Evolutionary conservation across 2,113 vertebrate species (phyloP).

Genomic region (Haliaeetus leucogaster): DNA sequence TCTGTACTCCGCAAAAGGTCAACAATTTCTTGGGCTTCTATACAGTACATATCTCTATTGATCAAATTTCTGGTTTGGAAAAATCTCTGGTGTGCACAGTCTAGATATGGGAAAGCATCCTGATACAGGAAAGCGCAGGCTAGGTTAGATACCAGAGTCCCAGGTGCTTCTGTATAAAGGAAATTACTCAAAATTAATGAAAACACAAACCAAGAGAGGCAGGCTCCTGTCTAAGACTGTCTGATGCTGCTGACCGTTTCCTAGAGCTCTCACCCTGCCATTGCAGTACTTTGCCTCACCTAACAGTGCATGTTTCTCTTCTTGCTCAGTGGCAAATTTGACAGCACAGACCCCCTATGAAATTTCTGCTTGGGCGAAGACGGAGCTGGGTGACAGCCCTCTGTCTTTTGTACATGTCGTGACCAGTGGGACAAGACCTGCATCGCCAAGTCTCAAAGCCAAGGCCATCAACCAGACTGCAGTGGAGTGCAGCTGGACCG

Average conservation of each 20-base stretch:
- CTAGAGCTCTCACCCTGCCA: background rate
- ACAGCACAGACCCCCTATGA: conserved; percentile 91
- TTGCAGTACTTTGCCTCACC: background rate
- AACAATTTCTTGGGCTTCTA: background rate
- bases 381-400: conserved; percentile 88
- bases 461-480: conserved; percentile 89
- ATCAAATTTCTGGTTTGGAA: background rate
- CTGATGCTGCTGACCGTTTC: background rate
- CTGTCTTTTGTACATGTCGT: conserved; percentile 82
- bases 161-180: background rate
- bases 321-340: conserved; percentile 81
- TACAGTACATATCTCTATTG: background rate
- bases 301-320: background rate
- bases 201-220: background rate
- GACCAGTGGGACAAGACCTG: conserved; percentile 80
- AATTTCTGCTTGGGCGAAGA: conserved; percentile 92
- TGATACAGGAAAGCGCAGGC: background rate
- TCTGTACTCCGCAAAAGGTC: background rate
- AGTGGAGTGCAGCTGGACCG: conserved; percentile 91
- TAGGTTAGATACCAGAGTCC: background rate
- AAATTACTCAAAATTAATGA: background rate
- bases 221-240: background rate
- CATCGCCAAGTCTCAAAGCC: conserved; percentile 84
- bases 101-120: background rate
- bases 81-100: background rate